Base-by-base conservation (phyloP, 1,140 invertebrate genomes). In the Hydropsyche tenuis region DNA sequence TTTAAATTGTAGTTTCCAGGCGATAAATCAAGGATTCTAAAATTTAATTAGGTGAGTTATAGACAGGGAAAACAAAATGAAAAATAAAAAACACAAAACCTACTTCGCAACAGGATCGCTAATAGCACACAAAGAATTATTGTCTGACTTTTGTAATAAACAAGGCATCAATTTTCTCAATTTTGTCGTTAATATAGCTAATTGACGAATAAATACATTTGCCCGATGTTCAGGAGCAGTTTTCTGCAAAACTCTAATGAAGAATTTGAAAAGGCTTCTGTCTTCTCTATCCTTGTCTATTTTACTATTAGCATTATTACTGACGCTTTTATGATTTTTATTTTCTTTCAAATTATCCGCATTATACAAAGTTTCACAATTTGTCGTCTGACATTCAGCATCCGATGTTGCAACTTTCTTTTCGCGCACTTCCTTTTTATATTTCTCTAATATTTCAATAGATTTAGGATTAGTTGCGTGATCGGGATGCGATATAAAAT, bases 1-100 rank as follows among this genome's bases (percentile, higher is more conserved):
- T 78, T 73, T 14, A 78, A 46, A 14, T 70, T 46, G 69, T 78
- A 75, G 23, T 75, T 75, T 18, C 76, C 76, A 0, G 76, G 76
- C 2, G 74, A 45, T 30, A 78, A 25, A 64, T 73, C 72, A 14
- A 78, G 42, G 12, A 78, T 63, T 62, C 76, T 78, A 53, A 43
- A 77, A 73, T 23, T 5, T 53, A 56, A 37, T 60, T 20, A 60
- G 25, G 9, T 12, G 25, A 25, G 1, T 60, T 25, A 25, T 25
- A 14, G 5, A 25, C 7, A 25, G n/a, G 7, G 9, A 53, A 53
- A 53, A 1, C 18, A 18, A 16, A 53, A 18, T 53, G 46, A 18
- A 18, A 53, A 53, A 5, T 53, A 16, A 20, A 4, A 53, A 53
- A 6, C 14, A 20, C 14, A 18, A 53, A 18, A 72, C 74, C 72